These are phyloP conservation scores for Acleris emargana DNA, from an alignment of 2,888 invertebrate species.

Conservation along the genomic window DNA sequence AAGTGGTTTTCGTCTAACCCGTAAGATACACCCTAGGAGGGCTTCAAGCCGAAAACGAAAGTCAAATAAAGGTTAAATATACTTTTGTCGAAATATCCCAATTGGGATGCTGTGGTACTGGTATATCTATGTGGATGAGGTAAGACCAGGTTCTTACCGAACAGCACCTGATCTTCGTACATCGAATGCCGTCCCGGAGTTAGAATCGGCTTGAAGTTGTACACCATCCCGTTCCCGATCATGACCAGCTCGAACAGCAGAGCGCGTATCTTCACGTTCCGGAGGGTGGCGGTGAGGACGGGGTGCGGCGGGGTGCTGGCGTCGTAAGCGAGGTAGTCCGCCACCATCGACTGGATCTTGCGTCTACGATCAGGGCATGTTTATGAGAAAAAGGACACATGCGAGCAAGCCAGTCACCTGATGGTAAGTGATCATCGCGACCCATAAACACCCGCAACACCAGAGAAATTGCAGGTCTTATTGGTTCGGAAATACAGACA, in stretches of 20 bases:
- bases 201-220: conserved; percentile 37
- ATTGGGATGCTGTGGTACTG: too few relatives aligned
- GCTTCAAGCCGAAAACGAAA: too few relatives aligned
- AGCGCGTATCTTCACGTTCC: conserved; percentile 40
- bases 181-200: conserved; percentile 33
- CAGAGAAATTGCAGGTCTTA: too few relatives aligned
- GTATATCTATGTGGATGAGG: neutral
- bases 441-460: too few relatives aligned
- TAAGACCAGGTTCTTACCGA: conserved; percentile 28
- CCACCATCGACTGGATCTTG: conserved; percentile 11
- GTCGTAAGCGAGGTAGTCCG: conserved; percentile 11
- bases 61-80: too few relatives aligned
- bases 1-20: too few relatives aligned
- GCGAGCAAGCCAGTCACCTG: too few relatives aligned
- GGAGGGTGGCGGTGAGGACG: neutral
- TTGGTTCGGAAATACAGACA: too few relatives aligned
- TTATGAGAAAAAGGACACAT: too few relatives aligned
- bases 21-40: too few relatives aligned
- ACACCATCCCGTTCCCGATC: conserved; percentile 35
- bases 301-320: neutral
- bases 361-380: neutral
- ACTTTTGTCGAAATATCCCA: too few relatives aligned
- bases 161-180: conserved; percentile 31
- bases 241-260: conserved; percentile 40
- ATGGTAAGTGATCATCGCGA: too few relatives aligned